Evolutionary conservation across 2,888 invertebrate species (phyloP).

Genomic region (Tyria jacobaeae): DNA sequence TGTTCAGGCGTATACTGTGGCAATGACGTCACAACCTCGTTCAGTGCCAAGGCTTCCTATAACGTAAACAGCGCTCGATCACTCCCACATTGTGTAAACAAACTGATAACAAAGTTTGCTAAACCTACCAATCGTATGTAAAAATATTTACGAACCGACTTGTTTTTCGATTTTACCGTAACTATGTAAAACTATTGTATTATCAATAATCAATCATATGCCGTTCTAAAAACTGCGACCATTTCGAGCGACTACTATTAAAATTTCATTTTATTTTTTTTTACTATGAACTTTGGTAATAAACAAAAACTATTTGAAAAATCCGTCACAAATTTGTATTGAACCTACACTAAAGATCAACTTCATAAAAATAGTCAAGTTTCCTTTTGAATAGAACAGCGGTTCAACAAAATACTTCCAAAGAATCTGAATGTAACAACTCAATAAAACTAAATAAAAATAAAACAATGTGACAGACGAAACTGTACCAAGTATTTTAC

Average conservation of each 20-base stretch:
- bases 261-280: background rate
- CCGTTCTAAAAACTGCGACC: constrained; percentile 6
- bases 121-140: constrained; percentile 26
- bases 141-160: constrained; percentile 20
- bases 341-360: no score
- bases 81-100: constrained; percentile 63
- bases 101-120: constrained; percentile 55
- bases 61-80: constrained; percentile 68
- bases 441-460: constrained; percentile 18
- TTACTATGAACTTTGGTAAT: no score
- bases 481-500: constrained; percentile 22
- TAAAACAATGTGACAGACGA: constrained; percentile 16
- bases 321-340: no score
- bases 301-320: no score
- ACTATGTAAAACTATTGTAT: constrained; percentile 18
- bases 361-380: background rate
- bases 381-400: background rate
- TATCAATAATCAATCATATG: constrained; percentile 8
- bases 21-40: constrained; percentile 68
- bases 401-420: background rate
- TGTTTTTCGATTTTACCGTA: constrained; percentile 17
- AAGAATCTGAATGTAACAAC: constrained; percentile 5
- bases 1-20: constrained; percentile 54
- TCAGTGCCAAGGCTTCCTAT: constrained; percentile 75
- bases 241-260: constrained; percentile 1